Base-by-base conservation (phyloP, 2,797 vertebrate species). In the Cirrhinus molitorella region DNA sequence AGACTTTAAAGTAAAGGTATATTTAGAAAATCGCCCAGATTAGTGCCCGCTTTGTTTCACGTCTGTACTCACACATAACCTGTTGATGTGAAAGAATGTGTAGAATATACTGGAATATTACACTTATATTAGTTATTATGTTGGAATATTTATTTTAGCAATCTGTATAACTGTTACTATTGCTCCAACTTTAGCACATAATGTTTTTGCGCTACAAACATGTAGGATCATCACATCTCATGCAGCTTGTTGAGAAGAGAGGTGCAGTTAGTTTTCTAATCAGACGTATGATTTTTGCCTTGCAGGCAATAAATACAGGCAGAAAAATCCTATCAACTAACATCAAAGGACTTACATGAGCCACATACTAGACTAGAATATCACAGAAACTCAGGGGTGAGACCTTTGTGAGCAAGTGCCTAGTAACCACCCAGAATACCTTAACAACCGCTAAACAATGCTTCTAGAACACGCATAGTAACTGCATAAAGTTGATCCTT, bases 1-100 rank as follows among this genome's bases (percentile, higher is more conserved):
- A 85, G 71, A 84, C 89, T 92, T 82, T 89, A 86, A 90, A 93
- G 91, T 81, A 17, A 25, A 45, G 81, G 87, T 94, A 94, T 94
- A 92, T 93, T 91, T 92, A 91, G 91, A 83, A 75, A 17, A 1
- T 80, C 53, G 79, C 79, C 88, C 57, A 79, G 40, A 13, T 84
- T 80, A 86, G 85, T 23, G 74, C 87, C 86, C 85, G 85, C 83
- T 83, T 37, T 83, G 81, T 86, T 77, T 83, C 61, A 70, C 79
- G 85, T 87, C 89, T 89, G 91, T 87, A 89, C 90, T 88, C 89
- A 89, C 88, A 71, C 28, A 71, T 66, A 55, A 82, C 63, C 25
- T 72, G 16, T 75, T 66, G 72, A 85, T 73, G 47, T 71, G 28
- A 25, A 34, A 74, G 40, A 73, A 81, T 68, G 43, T 79, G 66